Evolutionary conservation across 2,113 vertebrate species (phyloP), one percentile per base, ranked within the genome.

Genomic region (Sinocyclocheilus anshuiensis): DNA sequence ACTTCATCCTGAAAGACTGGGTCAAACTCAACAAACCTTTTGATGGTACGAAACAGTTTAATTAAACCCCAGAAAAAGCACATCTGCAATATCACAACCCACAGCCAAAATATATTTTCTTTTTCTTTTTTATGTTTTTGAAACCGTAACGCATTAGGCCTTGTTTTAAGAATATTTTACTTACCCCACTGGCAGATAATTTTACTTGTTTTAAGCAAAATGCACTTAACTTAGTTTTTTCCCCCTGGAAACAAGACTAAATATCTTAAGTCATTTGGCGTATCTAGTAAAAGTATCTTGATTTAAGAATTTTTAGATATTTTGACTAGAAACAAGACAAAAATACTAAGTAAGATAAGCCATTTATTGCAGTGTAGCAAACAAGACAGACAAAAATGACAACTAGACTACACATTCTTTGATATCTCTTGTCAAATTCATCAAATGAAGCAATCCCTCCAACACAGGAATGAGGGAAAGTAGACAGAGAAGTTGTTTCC

Each of bases 391-490:
- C 22, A 78, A 29, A 84, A 75, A 36, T 36, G n/a, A 72, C 22
- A 65, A 33, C 36, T 61, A 13, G 22, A 20, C 55, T n/a, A n/a
- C 24, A 82, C 22, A 33, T 75, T 53, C n/a, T 81, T 81, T 88
- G 69, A 91, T 92, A 78, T 74, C 20, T 71, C 81, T 48, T 48
- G 48, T 89, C 89, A 89, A 87, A 90, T 85, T 88, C 90, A 90
- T 91, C 89, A 93, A 93, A 92, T 90, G 82, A 86, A 86, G 90
- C 89, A 90, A 92, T 91, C 83, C 77, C 63, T 63, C 78, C 82
- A 69, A 84, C 55, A 18, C 79, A 76, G 42, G 36, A 33, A 88
- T 83, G 90, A 89, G 76, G 36, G 4, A 29, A 45, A 81, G 89
- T 86, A 83, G 55, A 87, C 90, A 92, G 84, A 87, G 87, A 90